phyloP scores from a whole-genome alignment of 2,888 invertebrate genomes.

The Pseudococcus viburni region DNA sequence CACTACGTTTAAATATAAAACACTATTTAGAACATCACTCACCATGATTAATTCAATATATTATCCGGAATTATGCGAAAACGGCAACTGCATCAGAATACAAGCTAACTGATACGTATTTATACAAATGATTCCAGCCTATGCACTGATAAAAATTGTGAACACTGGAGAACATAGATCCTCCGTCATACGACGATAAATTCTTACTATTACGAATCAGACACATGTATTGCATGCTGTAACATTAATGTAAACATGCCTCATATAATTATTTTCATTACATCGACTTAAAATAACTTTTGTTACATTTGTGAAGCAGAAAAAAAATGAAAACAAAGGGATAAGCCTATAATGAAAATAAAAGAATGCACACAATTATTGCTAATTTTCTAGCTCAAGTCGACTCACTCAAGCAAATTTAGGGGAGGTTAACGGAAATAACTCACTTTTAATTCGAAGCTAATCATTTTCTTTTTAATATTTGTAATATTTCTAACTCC shows the following conservation, averaged over 20 bases:
- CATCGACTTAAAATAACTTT: background rate
- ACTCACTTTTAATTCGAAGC: constrained; percentile 9
- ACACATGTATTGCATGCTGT: background rate
- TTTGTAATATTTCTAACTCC: background rate
- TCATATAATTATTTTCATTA: background rate
- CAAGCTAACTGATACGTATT: constrained; percentile 42
- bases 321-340: constrained; percentile 60
- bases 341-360: constrained; percentile 61
- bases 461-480: background rate
- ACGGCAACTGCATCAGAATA: constrained; percentile 40
- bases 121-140: constrained; percentile 58
- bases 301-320: background rate
- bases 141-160: constrained; percentile 58
- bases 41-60: constrained; percentile 26
- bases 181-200: constrained; percentile 40
- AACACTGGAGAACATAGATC: constrained; percentile 66
- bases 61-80: background rate
- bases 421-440: background rate
- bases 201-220: constrained; percentile 18
- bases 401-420: background rate
- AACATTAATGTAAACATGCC: constrained; percentile 5
- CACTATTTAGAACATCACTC: background rate
- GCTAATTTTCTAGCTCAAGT: background rate
- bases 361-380: constrained; percentile 51
- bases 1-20: background rate